Conservation (phyloP, 2,113 vertebrate species). For the Actinemys pallida region DNA sequence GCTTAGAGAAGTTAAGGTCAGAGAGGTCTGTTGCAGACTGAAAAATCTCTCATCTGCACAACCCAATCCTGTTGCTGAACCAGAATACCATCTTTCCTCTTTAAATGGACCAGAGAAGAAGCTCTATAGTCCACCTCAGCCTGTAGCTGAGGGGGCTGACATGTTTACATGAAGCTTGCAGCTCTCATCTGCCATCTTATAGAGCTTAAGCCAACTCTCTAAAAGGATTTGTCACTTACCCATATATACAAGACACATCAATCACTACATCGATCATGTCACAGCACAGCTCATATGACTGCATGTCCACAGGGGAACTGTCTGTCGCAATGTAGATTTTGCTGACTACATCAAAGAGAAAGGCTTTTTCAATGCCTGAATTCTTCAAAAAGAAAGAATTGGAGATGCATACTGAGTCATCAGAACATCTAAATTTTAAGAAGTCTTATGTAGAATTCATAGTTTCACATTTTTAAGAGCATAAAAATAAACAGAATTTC, state of each 20-base stretch:
- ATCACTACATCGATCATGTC: slow-evolving; percentile 99
- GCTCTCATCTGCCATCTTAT: neutral
- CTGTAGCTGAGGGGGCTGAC: neutral
- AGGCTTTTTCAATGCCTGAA: slow-evolving; percentile 99
- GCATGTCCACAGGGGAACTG: slow-evolving; percentile 99
- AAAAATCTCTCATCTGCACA: neutral
- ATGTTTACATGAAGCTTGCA: neutral
- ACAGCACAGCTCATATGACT: slow-evolving; percentile 98
- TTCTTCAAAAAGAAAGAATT: slow-evolving; percentile 86
- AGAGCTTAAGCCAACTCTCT: neutral
- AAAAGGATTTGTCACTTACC: slow-evolving; percentile 82
- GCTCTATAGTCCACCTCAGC: rapidly evolving
- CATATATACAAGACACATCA: slow-evolving; percentile 99
- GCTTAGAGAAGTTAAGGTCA: neutral
- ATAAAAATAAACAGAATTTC: neutral
- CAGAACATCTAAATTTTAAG: slow-evolving; percentile 16
- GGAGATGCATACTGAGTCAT: slow-evolving; percentile 31
- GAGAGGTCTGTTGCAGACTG: neutral
- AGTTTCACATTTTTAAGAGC: neutral
- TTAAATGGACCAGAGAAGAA: neutral
- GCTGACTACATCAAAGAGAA: slow-evolving; percentile 99
- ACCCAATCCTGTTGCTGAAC: neutral
- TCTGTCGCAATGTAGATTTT: slow-evolving; percentile 99
- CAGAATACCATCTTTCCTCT: neutral
- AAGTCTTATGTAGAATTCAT: slow-evolving; percentile 4